Evolutionary conservation across 2,888 invertebrate species (phyloP).

Genomic region (Lithosia quadra): DNA sequence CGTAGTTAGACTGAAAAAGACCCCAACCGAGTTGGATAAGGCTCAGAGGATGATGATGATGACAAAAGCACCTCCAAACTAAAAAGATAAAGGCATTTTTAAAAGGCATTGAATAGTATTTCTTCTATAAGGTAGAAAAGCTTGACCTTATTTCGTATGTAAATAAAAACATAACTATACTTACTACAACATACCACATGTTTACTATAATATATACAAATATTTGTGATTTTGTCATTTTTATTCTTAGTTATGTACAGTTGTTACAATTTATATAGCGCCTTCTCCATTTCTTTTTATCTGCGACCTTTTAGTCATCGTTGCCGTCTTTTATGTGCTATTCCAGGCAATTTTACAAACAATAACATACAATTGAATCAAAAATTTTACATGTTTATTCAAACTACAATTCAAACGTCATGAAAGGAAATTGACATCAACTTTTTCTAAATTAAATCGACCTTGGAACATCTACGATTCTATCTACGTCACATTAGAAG

Average conservation of each 20-base stretch:
- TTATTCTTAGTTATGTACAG: not conserved
- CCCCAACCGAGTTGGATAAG: too few relatives aligned
- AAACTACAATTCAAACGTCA: not conserved
- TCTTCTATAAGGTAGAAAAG: too few relatives aligned
- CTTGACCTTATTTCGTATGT: too few relatives aligned
- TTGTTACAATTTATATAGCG: not conserved
- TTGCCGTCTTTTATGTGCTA: not conserved
- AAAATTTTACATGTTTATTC: not conserved
- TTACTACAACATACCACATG: not conserved
- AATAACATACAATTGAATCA: not conserved
- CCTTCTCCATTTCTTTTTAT: not conserved
- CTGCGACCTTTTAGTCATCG: not conserved
- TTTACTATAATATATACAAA: conserved; percentile 1
- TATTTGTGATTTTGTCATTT: conserved; percentile 1
- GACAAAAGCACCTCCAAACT: too few relatives aligned
- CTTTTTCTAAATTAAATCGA: not conserved
- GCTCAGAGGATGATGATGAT: too few relatives aligned
- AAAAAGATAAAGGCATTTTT: too few relatives aligned
- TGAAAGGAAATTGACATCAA: not conserved
- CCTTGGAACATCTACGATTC: not conserved
- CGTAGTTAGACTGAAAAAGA: too few relatives aligned
- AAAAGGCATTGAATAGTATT: too few relatives aligned
- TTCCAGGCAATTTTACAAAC: not conserved
- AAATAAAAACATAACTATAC: not conserved
- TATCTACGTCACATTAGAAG: not conserved